Percentiles rank a stretch among this genome's conserved stretches.
phyloP scores from a whole-genome alignment of 1,140 invertebrate genomes.

The Thaumetopoea pityocampa region DNA sequence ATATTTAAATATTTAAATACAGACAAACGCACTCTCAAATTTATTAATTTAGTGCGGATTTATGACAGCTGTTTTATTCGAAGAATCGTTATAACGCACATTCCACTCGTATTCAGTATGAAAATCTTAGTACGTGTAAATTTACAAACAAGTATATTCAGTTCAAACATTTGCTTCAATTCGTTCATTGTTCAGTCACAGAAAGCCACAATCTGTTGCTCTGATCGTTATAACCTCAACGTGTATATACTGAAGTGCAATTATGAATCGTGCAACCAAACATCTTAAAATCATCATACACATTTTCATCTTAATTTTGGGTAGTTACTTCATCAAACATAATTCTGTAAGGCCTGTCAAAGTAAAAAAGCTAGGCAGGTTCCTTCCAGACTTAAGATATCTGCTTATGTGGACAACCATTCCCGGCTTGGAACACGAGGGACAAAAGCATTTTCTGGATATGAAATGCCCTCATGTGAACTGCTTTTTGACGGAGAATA shows the following conservation, averaged over 20 bases:
- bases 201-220: too few relatives aligned
- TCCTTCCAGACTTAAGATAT: conserved; percentile 39
- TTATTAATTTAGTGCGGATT: too few relatives aligned
- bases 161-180: too few relatives aligned
- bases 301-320: conserved; percentile 16
- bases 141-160: too few relatives aligned
- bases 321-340: conserved; percentile 20
- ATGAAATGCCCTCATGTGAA: conserved; percentile 36
- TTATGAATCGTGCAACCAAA: conserved; percentile 17
- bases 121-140: too few relatives aligned
- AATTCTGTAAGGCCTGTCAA: conserved; percentile 17
- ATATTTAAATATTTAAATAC: too few relatives aligned
- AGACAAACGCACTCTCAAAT: too few relatives aligned
- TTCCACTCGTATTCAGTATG: too few relatives aligned
- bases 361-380: conserved; percentile 32
- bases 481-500: conserved; percentile 52
- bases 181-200: too few relatives aligned
- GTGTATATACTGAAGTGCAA: neutral
- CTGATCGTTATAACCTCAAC: too few relatives aligned
- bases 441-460: conserved; percentile 37
- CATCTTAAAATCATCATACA: conserved; percentile 22
- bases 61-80: too few relatives aligned
- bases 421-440: conserved; percentile 26
- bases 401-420: conserved; percentile 43
- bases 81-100: too few relatives aligned